Percentiles rank a stretch among this genome's conserved stretches.
These are phyloP conservation scores for Bombus huntii DNA, from an alignment of 1,140 invertebrate species.

Conservation along the genomic window DNA sequence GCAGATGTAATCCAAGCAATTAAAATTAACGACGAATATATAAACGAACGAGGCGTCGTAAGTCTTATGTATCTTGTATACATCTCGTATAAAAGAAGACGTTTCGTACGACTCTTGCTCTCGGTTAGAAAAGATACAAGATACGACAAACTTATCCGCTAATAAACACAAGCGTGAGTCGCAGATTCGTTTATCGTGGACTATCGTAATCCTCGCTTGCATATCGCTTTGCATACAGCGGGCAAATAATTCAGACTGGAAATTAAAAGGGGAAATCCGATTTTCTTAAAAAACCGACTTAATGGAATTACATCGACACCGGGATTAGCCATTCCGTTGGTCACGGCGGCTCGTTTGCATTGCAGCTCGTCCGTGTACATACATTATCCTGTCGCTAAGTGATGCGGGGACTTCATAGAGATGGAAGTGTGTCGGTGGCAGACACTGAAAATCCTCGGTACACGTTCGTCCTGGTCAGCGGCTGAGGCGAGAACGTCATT, in stretches of 20 bases:
- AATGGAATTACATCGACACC: slow-evolving; percentile 3
- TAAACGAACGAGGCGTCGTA: too few species aligned
- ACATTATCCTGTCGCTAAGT: slow-evolving; percentile 50
- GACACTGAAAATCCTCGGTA: slow-evolving; percentile 55
- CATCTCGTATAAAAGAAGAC: too few species aligned
- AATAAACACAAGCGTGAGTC: background rate
- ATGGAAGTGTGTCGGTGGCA: slow-evolving; percentile 9
- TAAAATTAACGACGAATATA: too few species aligned
- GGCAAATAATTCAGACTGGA: background rate
- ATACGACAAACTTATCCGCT: too few species aligned
- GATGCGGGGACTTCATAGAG: slow-evolving; percentile 48
- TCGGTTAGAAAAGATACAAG: too few species aligned
- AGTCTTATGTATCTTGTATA: too few species aligned
- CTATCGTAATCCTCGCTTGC: background rate
- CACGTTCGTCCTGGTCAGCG: slow-evolving; percentile 41
- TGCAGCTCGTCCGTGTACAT: slow-evolving; percentile 41
- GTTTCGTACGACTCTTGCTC: too few species aligned
- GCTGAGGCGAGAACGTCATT: slow-evolving; percentile 57
- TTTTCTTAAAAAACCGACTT: slow-evolving; percentile 8
- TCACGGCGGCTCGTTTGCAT: slow-evolving; percentile 38
- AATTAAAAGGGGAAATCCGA: background rate
- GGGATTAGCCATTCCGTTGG: slow-evolving; percentile 13
- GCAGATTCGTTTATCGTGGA: background rate
- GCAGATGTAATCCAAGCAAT: too few species aligned
- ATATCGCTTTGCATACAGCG: background rate